Evolutionary conservation across 2,888 invertebrate species (phyloP).

Genomic region (Lasioglossum leucozonium): DNA sequence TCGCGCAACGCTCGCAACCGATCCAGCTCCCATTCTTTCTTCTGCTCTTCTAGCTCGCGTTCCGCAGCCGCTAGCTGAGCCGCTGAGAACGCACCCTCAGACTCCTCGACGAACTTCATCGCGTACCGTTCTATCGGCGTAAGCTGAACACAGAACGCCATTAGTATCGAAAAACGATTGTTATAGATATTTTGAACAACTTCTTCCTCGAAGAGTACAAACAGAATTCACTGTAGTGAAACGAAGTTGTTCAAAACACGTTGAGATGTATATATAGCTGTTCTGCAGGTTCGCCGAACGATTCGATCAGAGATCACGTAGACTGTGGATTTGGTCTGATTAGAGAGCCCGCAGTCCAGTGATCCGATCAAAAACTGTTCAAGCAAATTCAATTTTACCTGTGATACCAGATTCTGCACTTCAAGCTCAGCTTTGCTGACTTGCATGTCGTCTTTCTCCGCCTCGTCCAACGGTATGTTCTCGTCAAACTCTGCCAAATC

Average conservation of each 20-base stretch:
- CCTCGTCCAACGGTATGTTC: constrained; percentile 93
- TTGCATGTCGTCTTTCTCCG: constrained; percentile 86
- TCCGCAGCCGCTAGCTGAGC: constrained; percentile 95
- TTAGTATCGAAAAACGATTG: neutral
- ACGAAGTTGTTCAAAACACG: too few relatives aligned
- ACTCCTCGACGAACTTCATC: constrained; percentile 95
- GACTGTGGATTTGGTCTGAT: neutral
- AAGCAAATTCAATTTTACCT: constrained; percentile 85
- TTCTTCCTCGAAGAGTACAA: too few relatives aligned
- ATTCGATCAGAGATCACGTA: neutral
- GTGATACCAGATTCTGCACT: constrained; percentile 89
- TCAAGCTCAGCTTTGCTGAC: constrained; percentile 91
- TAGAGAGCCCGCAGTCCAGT: neutral
- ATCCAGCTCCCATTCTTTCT: constrained; percentile 95
- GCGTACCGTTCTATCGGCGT: constrained; percentile 98
- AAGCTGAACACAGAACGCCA: constrained; percentile 87
- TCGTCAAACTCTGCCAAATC: constrained; percentile 98
- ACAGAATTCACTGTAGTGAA: too few relatives aligned
- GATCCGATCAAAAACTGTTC: neutral
- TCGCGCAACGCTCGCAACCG: constrained; percentile 90
- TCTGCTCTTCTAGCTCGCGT: constrained; percentile 93
- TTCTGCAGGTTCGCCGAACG: neutral
- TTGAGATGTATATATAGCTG: too few relatives aligned
- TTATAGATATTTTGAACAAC: neutral
- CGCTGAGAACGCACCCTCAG: constrained; percentile 91